Conservation (phyloP, 2,888 invertebrate genomes). For the Subacronicta megacephala region DNA sequence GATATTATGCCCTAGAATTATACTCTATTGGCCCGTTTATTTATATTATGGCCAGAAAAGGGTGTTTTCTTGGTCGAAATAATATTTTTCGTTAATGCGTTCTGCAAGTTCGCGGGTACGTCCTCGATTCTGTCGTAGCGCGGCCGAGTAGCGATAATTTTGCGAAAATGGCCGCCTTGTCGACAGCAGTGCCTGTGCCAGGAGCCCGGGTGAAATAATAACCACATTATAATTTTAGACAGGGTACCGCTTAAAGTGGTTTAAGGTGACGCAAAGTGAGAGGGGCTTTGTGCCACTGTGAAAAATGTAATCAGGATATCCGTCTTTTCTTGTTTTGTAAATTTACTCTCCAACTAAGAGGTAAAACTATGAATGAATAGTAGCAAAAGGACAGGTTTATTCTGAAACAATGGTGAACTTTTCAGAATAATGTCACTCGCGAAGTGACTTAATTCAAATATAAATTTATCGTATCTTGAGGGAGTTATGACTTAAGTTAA, state of each 20-base stretch:
- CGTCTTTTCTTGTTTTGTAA: constrained; percentile 65
- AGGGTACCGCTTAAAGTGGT: constrained; percentile 80
- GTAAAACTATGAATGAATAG: constrained; percentile 51
- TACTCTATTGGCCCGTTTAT: constrained; percentile 54
- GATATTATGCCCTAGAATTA: constrained; percentile 51
- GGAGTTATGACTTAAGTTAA: constrained; percentile 5
- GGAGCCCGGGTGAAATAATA: constrained; percentile 84
- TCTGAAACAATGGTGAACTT: constrained; percentile 38
- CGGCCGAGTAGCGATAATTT: constrained; percentile 87
- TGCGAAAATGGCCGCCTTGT: constrained; percentile 85
- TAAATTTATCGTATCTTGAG: constrained; percentile 15
- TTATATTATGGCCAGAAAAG: constrained; percentile 60
- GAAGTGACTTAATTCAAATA: constrained; percentile 22
- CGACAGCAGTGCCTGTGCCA: constrained; percentile 82
- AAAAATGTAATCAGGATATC: constrained; percentile 75
- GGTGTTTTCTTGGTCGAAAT: constrained; percentile 72
- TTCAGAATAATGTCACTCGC: constrained; percentile 31
- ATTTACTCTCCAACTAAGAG: constrained; percentile 59
- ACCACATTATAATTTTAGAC: constrained; percentile 86
- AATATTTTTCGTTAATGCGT: constrained; percentile 75
- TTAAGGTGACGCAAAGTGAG: constrained; percentile 81
- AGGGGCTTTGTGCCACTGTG: constrained; percentile 68
- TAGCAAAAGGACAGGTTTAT: constrained; percentile 35
- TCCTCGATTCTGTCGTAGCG: constrained; percentile 78
- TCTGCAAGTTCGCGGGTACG: constrained; percentile 78